These are phyloP conservation scores for Indicator indicator DNA, from an alignment of 2,113 vertebrate species.

Conservation along the genomic window DNA sequence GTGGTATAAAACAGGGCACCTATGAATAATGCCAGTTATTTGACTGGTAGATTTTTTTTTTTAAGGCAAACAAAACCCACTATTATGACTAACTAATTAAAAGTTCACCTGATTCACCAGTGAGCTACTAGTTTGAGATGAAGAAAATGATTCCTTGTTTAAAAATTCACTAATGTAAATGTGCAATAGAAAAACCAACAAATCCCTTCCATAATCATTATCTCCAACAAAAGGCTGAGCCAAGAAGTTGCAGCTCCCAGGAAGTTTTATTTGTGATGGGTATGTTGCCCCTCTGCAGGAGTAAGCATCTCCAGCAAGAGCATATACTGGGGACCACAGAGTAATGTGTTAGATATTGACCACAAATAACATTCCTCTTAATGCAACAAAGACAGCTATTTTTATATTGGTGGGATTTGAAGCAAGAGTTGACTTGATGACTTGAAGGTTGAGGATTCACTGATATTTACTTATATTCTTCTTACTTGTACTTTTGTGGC, in stretches of 20 bases:
- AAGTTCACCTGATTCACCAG: neutral
- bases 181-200: neutral
- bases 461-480: neutral
- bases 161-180: neutral
- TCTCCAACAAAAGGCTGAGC: neutral
- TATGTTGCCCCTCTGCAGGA: neutral
- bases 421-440: neutral
- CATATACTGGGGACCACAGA: accelerated
- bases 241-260: neutral
- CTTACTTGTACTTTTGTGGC: neutral
- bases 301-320: neutral
- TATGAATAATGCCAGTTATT: neutral
- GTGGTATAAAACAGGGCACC: neutral
- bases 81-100: neutral
- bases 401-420: neutral
- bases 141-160: neutral
- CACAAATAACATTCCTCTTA: neutral
- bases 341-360: accelerated
- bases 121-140: neutral
- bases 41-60: neutral
- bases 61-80: neutral
- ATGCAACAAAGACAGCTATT: neutral
- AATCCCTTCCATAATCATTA: neutral
- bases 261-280: neutral
- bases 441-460: neutral